Percentiles rank a stretch among this genome's conserved stretches.
Conservation (phyloP, 2,888 invertebrate genomes). For the Rambutsinella grinnellia region DNA sequence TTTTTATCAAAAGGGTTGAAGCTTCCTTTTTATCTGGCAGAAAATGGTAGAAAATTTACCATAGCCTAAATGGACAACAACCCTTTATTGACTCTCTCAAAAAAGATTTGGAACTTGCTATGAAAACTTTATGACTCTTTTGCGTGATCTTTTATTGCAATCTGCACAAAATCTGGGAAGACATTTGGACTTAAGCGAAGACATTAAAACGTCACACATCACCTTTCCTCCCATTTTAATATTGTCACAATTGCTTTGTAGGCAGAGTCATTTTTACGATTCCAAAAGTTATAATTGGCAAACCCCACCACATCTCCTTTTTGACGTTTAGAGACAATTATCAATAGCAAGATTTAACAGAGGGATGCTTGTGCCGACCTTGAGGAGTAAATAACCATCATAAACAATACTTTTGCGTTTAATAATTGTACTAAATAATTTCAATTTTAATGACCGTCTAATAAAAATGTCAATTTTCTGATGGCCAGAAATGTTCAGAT, state of each 20-base stretch:
- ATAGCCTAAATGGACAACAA: not conserved
- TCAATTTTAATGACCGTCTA: slow-evolving; percentile 35
- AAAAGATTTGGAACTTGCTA: not conserved
- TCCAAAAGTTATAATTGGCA: slow-evolving; percentile 1
- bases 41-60: not conserved
- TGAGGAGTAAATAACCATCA: slow-evolving; percentile 10
- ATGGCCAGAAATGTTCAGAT: not conserved
- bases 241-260: not conserved
- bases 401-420: slow-evolving; percentile 23
- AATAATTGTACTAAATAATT: slow-evolving; percentile 29
- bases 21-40: slow-evolving; percentile 28
- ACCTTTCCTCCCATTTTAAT: not conserved
- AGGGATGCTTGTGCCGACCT: slow-evolving; percentile 12
- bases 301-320: not conserved
- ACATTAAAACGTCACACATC: not conserved
- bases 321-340: slow-evolving; percentile 9
- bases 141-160: not conserved
- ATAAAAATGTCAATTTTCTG: slow-evolving; percentile 35
- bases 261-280: not conserved
- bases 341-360: not conserved
- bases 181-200: not conserved
- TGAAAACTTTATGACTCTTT: not conserved
- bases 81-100: not conserved
- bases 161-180: not conserved
- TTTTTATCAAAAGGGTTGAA: slow-evolving; percentile 40